These are phyloP conservation scores for Jordanella pulchra DNA, from an alignment of 2,797 vertebrate genomes.

Conservation along the genomic window DNA sequence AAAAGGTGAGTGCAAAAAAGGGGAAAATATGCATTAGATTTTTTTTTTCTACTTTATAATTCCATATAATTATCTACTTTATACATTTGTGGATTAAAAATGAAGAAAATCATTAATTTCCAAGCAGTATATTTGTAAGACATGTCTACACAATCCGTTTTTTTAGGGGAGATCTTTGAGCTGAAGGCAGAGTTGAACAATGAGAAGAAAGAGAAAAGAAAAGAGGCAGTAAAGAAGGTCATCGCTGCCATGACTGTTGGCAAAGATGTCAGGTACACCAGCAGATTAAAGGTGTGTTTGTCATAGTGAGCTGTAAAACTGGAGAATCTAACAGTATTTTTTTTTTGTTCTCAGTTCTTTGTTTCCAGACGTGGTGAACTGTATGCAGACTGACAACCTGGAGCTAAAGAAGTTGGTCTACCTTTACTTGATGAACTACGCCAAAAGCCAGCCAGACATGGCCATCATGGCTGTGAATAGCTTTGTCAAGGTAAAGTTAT, in stretches of 20 bases:
- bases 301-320: neutral
- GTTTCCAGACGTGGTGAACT: slow-evolving; percentile 98
- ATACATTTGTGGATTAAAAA: neutral
- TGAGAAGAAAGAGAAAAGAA: slow-evolving; percentile 99
- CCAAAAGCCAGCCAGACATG: slow-evolving; percentile 99
- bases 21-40: too few relatives aligned
- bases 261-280: slow-evolving; percentile 95
- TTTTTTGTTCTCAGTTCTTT: slow-evolving; percentile 82
- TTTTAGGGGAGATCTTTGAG: slow-evolving; percentile 98
- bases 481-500: slow-evolving; percentile 90
- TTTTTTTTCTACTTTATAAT: neutral
- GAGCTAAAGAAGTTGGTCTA: slow-evolving; percentile 98
- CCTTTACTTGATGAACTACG: slow-evolving; percentile 98
- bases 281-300: neutral
- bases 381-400: slow-evolving; percentile 99
- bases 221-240: slow-evolving; percentile 98
- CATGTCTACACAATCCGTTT: neutral
- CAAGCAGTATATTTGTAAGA: neutral
- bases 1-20: slow-evolving; percentile 85
- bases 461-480: slow-evolving; percentile 99
- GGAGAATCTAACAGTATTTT: neutral
- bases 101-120: neutral
- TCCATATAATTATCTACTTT: neutral
- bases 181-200: slow-evolving; percentile 99
- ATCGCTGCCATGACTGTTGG: slow-evolving; percentile 99